Conservation (phyloP, 2,888 invertebrate species). For the Drosophila prostipennis region DNA sequence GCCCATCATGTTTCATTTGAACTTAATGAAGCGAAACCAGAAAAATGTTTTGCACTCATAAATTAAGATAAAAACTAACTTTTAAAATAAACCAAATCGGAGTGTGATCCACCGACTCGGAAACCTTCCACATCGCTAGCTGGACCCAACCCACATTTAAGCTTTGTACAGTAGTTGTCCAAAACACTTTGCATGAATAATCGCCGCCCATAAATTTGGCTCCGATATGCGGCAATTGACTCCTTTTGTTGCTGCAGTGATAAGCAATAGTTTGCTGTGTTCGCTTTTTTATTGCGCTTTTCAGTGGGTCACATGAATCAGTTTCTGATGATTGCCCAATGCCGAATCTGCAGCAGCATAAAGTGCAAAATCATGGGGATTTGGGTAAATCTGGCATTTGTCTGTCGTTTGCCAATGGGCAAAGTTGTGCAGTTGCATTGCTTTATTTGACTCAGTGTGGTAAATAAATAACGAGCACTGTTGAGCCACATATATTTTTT, state of each 20-base stretch:
- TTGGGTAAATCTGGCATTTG: slow-evolving; percentile 16
- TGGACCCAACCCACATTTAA: slow-evolving; percentile 12
- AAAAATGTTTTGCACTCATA: not conserved
- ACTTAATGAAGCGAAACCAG: not conserved
- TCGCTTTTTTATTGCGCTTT: slow-evolving; percentile 25
- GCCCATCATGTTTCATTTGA: not conserved
- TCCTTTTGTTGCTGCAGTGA: slow-evolving; percentile 33
- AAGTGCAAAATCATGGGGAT: slow-evolving; percentile 58
- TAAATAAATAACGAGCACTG: slow-evolving; percentile 66
- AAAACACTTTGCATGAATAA: slow-evolving; percentile 63
- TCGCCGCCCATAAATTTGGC: slow-evolving; percentile 59
- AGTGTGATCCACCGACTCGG: slow-evolving; percentile 1
- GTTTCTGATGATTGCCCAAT: slow-evolving; percentile 60
- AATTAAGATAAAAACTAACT: not conserved
- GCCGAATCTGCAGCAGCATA: slow-evolving; percentile 30
- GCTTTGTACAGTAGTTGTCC: slow-evolving; percentile 17
- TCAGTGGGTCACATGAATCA: slow-evolving; percentile 71
- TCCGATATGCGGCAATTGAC: slow-evolving; percentile 42
- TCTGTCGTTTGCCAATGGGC: slow-evolving; percentile 18
- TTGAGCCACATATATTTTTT: slow-evolving; percentile 49
- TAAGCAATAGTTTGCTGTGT: slow-evolving; percentile 44
- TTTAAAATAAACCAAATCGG: slow-evolving; percentile 7
- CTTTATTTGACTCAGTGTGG: slow-evolving; percentile 39
- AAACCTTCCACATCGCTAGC: slow-evolving; percentile 7
- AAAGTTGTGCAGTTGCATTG: slow-evolving; percentile 17